A percentile compares a stretch with the other conserved stretches of the same genome.
Conservation (phyloP, 2,888 invertebrate species). For the Brenthis hecate region DNA sequence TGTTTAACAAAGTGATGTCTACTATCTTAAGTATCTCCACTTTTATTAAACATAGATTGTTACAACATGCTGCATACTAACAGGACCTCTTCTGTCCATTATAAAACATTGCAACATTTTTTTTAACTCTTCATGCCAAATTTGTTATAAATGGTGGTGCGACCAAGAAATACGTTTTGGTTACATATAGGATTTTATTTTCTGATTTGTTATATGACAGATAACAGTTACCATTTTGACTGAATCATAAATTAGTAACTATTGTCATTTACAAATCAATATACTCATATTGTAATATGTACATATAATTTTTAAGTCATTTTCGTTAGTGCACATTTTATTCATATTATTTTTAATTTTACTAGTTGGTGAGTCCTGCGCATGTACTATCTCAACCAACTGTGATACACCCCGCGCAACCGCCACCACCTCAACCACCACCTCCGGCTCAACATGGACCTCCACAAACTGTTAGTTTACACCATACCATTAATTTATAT, state of each 20-base stretch:
- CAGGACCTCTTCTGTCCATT: background rate
- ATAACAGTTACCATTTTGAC: too few relatives aligned
- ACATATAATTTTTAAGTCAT: background rate
- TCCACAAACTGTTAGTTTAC: slow-evolving; percentile 54
- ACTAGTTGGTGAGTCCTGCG: slow-evolving; percentile 72
- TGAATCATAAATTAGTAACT: too few relatives aligned
- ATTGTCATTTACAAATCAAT: too few relatives aligned
- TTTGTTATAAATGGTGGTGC: background rate
- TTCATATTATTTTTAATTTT: slow-evolving; percentile 25
- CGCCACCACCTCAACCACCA: slow-evolving; percentile 76
- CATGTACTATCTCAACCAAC: slow-evolving; percentile 75
- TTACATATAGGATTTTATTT: background rate
- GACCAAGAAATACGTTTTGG: background rate
- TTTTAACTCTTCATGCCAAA: too few relatives aligned
- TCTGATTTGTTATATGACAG: too few relatives aligned
- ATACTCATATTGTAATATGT: too few relatives aligned
- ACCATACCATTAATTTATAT: background rate
- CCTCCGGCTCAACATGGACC: slow-evolving; percentile 61
- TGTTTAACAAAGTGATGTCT: too few relatives aligned
- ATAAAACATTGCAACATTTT: too few relatives aligned
- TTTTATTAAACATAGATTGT: background rate
- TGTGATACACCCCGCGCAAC: slow-evolving; percentile 76
- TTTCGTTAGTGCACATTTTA: background rate
- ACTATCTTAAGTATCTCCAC: background rate
- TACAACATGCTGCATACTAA: slow-evolving; percentile 7